Percentiles rank a stretch among this genome's conserved stretches.
These are phyloP conservation scores for Cynaeus angustus DNA, from an alignment of 2,888 invertebrate genomes.

Conservation along the genomic window DNA sequence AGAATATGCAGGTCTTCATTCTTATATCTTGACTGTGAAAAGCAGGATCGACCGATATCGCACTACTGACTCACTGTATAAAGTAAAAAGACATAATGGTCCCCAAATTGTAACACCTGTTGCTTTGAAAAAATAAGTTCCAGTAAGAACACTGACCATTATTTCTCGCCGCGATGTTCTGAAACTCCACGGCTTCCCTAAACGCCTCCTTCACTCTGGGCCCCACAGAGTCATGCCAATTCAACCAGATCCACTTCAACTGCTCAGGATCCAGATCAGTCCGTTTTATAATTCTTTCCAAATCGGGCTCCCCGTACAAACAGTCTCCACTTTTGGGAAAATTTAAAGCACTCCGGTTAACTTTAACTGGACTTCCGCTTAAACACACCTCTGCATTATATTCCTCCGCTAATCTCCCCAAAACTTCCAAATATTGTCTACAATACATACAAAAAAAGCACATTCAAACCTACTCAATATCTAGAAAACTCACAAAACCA, in stretches of 20 bases:
- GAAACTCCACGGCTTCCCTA: constrained; percentile 71
- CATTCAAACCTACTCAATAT: background rate
- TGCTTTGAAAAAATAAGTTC: too few species aligned
- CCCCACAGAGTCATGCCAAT: constrained; percentile 80
- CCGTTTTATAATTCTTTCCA: constrained; percentile 76
- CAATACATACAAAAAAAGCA: background rate
- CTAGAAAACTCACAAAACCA: constrained; percentile 72
- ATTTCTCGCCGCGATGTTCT: constrained; percentile 78
- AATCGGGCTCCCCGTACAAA: constrained; percentile 77
- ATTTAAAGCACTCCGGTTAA: constrained; percentile 51
- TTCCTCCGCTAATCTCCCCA: constrained; percentile 74
- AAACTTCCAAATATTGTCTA: constrained; percentile 64
- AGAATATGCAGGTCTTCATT: too few species aligned
- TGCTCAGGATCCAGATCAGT: constrained; percentile 61
- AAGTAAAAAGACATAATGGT: too few species aligned
- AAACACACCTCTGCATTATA: constrained; percentile 77
- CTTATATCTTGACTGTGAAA: too few species aligned
- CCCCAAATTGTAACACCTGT: too few species aligned
- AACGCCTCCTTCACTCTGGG: constrained; percentile 75
- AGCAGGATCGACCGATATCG: too few species aligned
- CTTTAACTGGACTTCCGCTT: constrained; percentile 56
- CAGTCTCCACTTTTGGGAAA: constrained; percentile 69
- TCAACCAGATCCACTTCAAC: constrained; percentile 76
- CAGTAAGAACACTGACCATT: constrained; percentile 79
- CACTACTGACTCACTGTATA: too few species aligned